A percentile compares a stretch with the other conserved stretches of the same genome.
Evolutionary conservation across 2,888 invertebrate genomes (phyloP).

Genomic region (Abrostola tripartita): DNA sequence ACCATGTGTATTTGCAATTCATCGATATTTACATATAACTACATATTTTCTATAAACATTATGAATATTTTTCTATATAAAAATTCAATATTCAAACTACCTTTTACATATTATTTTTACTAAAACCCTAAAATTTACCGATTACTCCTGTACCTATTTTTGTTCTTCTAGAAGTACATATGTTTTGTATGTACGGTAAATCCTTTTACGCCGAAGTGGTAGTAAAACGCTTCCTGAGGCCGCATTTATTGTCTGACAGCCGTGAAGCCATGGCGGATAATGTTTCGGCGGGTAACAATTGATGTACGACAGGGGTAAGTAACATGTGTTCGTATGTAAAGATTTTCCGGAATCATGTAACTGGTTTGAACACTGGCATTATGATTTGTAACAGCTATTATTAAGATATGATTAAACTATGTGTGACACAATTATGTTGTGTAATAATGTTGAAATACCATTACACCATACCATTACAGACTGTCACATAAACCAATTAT

Average conservation of each 20-base stretch:
- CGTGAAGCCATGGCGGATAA: slow-evolving; percentile 47
- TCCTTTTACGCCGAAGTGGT: slow-evolving; percentile 50
- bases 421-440: too few relatives aligned
- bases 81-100: too few relatives aligned
- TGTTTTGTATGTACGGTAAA: slow-evolving; percentile 39
- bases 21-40: not conserved
- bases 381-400: too few relatives aligned
- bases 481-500: too few relatives aligned
- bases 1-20: too few relatives aligned
- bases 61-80: too few relatives aligned
- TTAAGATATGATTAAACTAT: too few relatives aligned
- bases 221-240: slow-evolving; percentile 50
- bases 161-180: slow-evolving; percentile 23
- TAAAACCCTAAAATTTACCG: too few relatives aligned
- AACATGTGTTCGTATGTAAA: slow-evolving; percentile 16
- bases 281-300: slow-evolving; percentile 38
- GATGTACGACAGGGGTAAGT: slow-evolving; percentile 12
- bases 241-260: slow-evolving; percentile 47
- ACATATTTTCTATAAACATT: not conserved
- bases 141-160: slow-evolving; percentile 14
- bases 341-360: slow-evolving; percentile 3
- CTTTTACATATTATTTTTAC: too few relatives aligned
- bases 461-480: too few relatives aligned
- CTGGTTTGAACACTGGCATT: not conserved
- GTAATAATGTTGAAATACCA: too few relatives aligned